A percentile compares a stretch with the other conserved stretches of the same genome.
Conservation (phyloP, 2,888 invertebrate species). For the Acanthosepion lycidas region DNA sequence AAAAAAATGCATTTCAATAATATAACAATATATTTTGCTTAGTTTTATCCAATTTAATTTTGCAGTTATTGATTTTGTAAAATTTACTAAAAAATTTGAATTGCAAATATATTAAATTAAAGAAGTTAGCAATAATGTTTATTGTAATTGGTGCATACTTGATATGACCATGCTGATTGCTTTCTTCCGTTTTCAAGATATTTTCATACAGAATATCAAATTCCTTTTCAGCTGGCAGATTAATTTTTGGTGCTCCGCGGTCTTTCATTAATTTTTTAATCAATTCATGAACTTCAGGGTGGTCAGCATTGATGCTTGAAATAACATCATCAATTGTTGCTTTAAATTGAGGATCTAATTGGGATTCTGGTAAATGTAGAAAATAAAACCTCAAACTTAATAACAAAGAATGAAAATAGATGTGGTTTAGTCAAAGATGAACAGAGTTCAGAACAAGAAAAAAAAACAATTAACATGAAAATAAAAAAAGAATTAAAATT, state of each 20-base stretch:
- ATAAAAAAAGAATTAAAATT: too few species aligned
- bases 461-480: too few species aligned
- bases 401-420: not conserved
- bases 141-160: not conserved
- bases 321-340: not conserved
- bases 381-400: not conserved
- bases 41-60: too few species aligned
- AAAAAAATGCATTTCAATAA: too few species aligned
- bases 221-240: slow-evolving; percentile 67
- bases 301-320: slow-evolving; percentile 68
- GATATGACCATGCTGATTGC: slow-evolving; percentile 57
- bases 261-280: slow-evolving; percentile 70
- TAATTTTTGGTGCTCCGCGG: slow-evolving; percentile 63
- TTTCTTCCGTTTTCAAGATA: slow-evolving; percentile 69
- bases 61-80: too few species aligned
- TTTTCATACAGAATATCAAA: slow-evolving; percentile 70
- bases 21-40: too few species aligned
- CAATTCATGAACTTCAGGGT: slow-evolving; percentile 72
- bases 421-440: too few species aligned
- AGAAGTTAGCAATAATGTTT: not conserved
- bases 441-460: too few species aligned
- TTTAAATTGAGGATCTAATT: not conserved
- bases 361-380: not conserved
- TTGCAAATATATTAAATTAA: not conserved
- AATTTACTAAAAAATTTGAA: not conserved